These are phyloP conservation scores for Deilephila porcellus DNA, from an alignment of 2,888 invertebrate genomes.

Conservation along the genomic window DNA sequence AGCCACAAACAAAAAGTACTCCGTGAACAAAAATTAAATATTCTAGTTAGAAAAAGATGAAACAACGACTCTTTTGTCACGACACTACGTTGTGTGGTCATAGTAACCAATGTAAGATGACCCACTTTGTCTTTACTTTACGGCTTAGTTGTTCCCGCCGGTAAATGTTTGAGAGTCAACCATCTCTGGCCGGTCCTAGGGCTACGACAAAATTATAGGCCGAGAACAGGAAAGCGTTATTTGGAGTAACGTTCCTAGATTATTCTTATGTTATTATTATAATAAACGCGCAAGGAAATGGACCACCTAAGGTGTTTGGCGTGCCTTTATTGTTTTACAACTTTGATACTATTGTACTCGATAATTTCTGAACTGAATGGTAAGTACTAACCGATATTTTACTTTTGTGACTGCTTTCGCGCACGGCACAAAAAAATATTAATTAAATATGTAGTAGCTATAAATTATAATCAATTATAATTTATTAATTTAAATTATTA, in stretches of 20 bases:
- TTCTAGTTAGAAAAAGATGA: conserved; percentile 39
- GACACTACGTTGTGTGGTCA: conserved; percentile 67
- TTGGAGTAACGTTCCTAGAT: conserved; percentile 49
- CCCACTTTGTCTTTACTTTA: conserved; percentile 40
- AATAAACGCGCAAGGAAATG: conserved; percentile 28
- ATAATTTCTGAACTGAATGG: background rate
- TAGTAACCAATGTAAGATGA: conserved; percentile 46
- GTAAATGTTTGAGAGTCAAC: conserved; percentile 41
- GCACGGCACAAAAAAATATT: too few species aligned
- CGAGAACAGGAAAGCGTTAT: conserved; percentile 64
- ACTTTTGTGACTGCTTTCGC: too few species aligned
- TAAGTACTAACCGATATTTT: background rate
- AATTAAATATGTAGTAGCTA: too few species aligned
- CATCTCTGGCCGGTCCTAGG: conserved; percentile 44
- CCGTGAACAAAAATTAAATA: conserved; percentile 41
- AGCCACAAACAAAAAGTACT: conserved; percentile 30
- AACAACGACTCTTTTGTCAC: conserved; percentile 56
- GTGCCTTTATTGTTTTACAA: background rate
- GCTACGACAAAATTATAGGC: conserved; percentile 67
- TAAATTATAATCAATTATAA: too few species aligned
- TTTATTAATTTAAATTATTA: too few species aligned
- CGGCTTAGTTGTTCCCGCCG: background rate
- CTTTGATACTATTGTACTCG: background rate
- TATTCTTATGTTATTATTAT: conserved; percentile 29
- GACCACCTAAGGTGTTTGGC: conserved; percentile 33